These are phyloP conservation scores for Felis chaus DNA, from an alignment of 2,113 vertebrate species.

Conservation along the genomic window DNA sequence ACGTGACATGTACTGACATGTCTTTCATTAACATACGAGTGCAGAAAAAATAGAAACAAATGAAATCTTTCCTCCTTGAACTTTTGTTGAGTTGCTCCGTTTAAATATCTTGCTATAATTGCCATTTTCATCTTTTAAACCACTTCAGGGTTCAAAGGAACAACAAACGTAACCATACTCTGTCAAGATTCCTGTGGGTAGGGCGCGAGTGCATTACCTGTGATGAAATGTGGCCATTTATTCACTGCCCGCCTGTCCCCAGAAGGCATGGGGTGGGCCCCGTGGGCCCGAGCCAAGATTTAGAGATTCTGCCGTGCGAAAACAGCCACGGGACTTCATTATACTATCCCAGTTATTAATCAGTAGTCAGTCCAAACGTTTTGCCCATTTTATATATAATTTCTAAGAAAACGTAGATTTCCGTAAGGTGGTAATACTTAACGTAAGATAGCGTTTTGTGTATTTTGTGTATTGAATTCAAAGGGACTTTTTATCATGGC, in stretches of 20 bases:
- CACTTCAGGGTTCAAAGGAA: background rate
- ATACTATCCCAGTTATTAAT: too few species aligned
- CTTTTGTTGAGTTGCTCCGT: too few species aligned
- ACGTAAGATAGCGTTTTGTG: fast-evolving
- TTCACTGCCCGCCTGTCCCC: background rate
- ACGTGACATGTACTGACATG: fast-evolving
- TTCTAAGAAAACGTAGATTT: background rate
- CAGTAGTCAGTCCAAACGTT: too few species aligned
- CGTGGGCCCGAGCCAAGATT: background rate
- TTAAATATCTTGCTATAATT: background rate
- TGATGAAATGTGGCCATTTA: fast-evolving
- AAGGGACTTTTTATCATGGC: background rate
- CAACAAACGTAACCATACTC: background rate
- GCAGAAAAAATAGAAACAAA: background rate
- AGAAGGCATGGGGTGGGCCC: background rate
- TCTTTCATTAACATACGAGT: too few species aligned
- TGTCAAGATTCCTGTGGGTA: background rate
- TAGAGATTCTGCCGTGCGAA: background rate
- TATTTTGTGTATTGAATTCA: background rate
- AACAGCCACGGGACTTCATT: too few species aligned
- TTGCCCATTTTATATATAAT: background rate
- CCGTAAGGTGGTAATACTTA: background rate
- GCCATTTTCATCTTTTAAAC: background rate
- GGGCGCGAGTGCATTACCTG: fast-evolving
- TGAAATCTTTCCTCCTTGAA: background rate